phyloP scores from a whole-genome alignment of 2,888 invertebrate species.

The Drosophila dives region DNA sequence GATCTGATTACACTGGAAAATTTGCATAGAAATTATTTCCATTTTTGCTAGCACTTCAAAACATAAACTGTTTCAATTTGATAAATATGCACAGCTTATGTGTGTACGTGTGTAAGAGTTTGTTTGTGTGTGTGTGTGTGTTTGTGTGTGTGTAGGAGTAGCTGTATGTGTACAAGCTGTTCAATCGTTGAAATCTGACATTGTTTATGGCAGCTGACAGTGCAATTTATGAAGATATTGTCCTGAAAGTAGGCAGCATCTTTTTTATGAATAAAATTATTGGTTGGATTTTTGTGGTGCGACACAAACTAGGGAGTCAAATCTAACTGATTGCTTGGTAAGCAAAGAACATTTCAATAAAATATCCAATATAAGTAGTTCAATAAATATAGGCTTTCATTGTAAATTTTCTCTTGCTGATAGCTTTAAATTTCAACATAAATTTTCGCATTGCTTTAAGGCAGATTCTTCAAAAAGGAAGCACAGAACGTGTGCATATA shows the following conservation, averaged over 20 bases:
- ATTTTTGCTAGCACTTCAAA: slow-evolving; percentile 46
- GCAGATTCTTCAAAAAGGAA: not conserved
- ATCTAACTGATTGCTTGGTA: not conserved
- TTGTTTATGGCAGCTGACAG: slow-evolving; percentile 73
- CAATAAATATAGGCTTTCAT: not conserved
- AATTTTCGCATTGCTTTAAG: not conserved
- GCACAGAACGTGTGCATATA: not conserved
- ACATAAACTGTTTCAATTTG: slow-evolving; percentile 68
- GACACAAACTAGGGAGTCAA: slow-evolving; percentile 6
- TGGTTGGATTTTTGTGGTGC: slow-evolving; percentile 5
- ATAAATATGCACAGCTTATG: slow-evolving; percentile 45
- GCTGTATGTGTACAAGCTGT: slow-evolving; percentile 1
- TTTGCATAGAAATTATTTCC: slow-evolving; percentile 77
- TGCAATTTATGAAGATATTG: slow-evolving; percentile 43
- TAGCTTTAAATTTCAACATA: not conserved
- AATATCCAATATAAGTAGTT: not conserved
- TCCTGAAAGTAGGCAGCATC: slow-evolving; percentile 24
- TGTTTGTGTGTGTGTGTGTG: slow-evolving; percentile 3
- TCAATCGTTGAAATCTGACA: slow-evolving; percentile 24
- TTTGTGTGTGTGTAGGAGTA: slow-evolving; percentile 1
- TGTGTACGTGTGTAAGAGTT: slow-evolving; percentile 1
- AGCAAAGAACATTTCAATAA: not conserved
- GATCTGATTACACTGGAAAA: slow-evolving; percentile 69
- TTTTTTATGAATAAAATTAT: slow-evolving; percentile 34
- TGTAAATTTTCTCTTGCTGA: not conserved